Evolutionary conservation across 2,888 invertebrate genomes (phyloP).

Genomic region (Dynastes grantii): DNA sequence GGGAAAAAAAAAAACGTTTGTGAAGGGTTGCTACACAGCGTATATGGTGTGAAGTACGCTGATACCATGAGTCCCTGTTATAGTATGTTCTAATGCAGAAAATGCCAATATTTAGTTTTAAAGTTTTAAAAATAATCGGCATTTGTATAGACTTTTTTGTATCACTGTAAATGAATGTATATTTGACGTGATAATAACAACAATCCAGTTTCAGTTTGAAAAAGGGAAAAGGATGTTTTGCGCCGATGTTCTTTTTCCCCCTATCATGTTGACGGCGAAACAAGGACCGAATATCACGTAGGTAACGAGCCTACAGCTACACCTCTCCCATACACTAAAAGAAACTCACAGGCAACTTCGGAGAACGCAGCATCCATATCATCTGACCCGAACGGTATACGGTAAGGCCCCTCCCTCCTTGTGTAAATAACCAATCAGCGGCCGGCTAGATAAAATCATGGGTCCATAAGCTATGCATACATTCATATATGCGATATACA

Average conservation of each 20-base stretch:
- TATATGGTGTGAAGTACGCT: no score
- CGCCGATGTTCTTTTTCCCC: background rate
- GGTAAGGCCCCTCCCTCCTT: conserved; percentile 66
- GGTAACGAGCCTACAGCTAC: background rate
- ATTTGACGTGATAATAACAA: conserved; percentile 35
- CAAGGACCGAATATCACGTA: conserved; percentile 55
- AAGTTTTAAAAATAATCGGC: no score
- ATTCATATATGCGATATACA: conserved; percentile 64
- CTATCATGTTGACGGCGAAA: conserved; percentile 51
- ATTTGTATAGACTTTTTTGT: no score
- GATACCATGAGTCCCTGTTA: no score
- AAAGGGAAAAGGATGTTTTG: no score
- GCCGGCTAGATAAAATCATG: conserved; percentile 70
- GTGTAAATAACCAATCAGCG: conserved; percentile 71
- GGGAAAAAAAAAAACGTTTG: no score
- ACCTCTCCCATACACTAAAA: background rate
- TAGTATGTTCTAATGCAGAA: no score
- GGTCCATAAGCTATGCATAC: conserved; percentile 70
- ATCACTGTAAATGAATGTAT: background rate
- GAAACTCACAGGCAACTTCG: background rate
- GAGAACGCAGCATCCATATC: conserved; percentile 18
- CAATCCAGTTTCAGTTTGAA: conserved; percentile 41
- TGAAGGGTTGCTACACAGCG: no score
- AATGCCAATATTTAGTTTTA: no score
- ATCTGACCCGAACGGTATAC: conserved; percentile 29